Evolutionary conservation across 1,140 invertebrate species (phyloP), one percentile per base, ranked within the genome.

Genomic region (Bathynomus jamesi): DNA sequence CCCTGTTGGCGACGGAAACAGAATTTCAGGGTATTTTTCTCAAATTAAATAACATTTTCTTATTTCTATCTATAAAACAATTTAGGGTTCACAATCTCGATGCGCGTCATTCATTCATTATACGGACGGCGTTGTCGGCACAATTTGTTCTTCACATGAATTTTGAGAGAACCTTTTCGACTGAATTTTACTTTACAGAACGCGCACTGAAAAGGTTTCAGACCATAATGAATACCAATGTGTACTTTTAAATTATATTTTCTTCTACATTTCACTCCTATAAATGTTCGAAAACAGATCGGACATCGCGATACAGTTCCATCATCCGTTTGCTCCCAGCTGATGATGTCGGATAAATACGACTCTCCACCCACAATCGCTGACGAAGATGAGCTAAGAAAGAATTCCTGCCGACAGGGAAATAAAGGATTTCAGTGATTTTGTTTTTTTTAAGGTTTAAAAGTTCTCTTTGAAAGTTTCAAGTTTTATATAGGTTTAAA

Each of bases 141-240:
- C 64, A 5, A 21, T 65, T 29, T 30, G 28, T 21, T 29, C 8
- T 11, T 31, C 10, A n/a, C 21, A 65, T 30, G 64, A 65, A 65
- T 71, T 61, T 76, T 76, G 28, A 76, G 67, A 60, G 71, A 70
- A 65, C 72, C 71, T 46, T 86, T 79, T 78, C 88, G 86, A 8
- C 86, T 85, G 78, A 87, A 87, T 3, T 85, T 84, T 70, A 87
- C 86, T 4, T 82, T 82, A 77, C 87, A 88, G 4, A 85, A 84
- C 8, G 77, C 73, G 77, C 87, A 88, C 28, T 83, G 82, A 79
- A 86, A 88, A 0, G 87, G 87, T 72, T 87, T 87, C 76, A 87
- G 85, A 3, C 87, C 87, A 17, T 84, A 85, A 78, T 86, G 85
- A 61, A 78, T 77, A 17, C 70, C 71, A 46, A 76, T 68, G 46